Evolutionary conservation across 2,888 invertebrate genomes (phyloP), one percentile per base, ranked within the genome.

Genomic region (Drosophila rubida): DNA sequence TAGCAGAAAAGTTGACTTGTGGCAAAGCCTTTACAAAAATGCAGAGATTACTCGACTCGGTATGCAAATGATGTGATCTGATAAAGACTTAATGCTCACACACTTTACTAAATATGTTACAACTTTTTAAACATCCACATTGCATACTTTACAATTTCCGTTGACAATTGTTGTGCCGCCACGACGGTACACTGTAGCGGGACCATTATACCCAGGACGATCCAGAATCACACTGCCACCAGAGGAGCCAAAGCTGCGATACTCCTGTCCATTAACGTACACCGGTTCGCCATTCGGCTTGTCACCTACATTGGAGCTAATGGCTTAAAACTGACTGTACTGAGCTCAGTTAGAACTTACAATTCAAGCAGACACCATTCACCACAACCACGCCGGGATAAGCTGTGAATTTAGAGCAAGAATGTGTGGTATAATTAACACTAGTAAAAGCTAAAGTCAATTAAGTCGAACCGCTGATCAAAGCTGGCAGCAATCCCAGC

Each of bases 351-450:
- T 16, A 11, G 11, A 23, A 78, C 82, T 87, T 50, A 83, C 82
- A 83, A 39, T 70, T 85, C 41, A 83, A 66, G 13, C 82, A 83
- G 16, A 69, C 68, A 4, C 82, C 82, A 42, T 83, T 83, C 1
- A 83, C 82, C 2, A 83, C 79, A 45, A 83, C 87, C 3, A 85
- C 79, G 44, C 78, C 9, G 55, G 81, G 81, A 14, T 46, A 51
- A 22, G 87, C 82, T 82, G 69, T 22, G 60, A 66, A 63, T 65
- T n/a, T 2, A 61, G 48, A 46, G n/a, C 19, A 19, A n/a, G 2
- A 41, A 19, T 27, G 8, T 19, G 1, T 8, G 14, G 27, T 49
- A 62, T 45, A 53, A 74, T 63, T 65, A 74, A 49, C 37, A 50
- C 48, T 19, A 48, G 69, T 54, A 41, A 45, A 25, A 14, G 35